Evolutionary conservation across 2,113 vertebrate species (phyloP).

Genomic region (Spermophilus dauricus): DNA sequence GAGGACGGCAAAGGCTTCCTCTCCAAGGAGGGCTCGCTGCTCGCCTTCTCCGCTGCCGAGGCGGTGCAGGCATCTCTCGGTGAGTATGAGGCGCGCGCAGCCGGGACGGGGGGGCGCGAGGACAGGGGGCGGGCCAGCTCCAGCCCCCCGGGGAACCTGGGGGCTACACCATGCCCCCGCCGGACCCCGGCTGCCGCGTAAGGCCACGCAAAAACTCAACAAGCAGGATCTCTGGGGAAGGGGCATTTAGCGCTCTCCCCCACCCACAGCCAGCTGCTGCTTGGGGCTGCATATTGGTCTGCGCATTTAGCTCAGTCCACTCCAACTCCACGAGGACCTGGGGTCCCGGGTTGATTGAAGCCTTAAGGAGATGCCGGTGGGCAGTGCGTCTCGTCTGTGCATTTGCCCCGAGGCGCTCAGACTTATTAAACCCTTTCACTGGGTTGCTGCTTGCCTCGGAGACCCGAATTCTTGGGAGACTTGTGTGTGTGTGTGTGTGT

Average conservation of each 20-base stretch:
- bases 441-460: background rate
- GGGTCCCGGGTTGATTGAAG: background rate
- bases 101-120: background rate
- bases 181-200: background rate
- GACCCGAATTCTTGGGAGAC: background rate
- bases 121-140: conserved; percentile 50
- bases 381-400: background rate
- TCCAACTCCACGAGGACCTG: background rate
- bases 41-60: conserved; percentile 93
- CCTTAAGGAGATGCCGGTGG: background rate
- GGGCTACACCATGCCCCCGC: conserved; percentile 34
- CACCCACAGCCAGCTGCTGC: background rate
- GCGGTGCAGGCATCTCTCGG: conserved; percentile 92
- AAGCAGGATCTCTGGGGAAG: background rate
- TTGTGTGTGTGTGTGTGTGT: background rate
- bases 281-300: no score
- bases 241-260: background rate
- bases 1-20: conserved; percentile 95
- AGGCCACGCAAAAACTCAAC: background rate
- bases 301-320: no score
- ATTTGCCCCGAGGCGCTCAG: background rate
- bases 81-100: conserved; percentile 86
- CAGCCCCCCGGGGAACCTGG: background rate
- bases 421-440: background rate
- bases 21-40: conserved; percentile 91